A percentile compares a stretch with the other conserved stretches of the same genome.
These are phyloP conservation scores for Nothocercus julius DNA, from an alignment of 2,113 vertebrate genomes.

Conservation along the genomic window DNA sequence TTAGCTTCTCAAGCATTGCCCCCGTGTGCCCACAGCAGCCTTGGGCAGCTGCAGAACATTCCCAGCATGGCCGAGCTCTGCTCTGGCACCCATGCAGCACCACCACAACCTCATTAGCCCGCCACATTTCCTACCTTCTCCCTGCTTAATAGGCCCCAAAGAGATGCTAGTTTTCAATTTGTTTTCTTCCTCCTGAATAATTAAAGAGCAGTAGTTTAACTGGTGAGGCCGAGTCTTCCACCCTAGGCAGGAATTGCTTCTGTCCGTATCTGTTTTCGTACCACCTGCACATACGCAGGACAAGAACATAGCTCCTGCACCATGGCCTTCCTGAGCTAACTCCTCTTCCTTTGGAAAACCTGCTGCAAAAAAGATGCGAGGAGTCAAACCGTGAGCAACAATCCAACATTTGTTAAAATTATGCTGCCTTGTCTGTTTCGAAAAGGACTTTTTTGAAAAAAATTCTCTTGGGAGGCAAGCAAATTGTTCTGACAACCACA, in stretches of 20 bases:
- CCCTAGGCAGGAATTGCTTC: neutral
- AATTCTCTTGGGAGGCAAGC: neutral
- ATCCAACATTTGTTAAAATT: neutral
- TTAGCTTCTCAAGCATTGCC: neutral
- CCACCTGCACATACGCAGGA: neutral
- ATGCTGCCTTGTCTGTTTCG: neutral
- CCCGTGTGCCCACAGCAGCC: neutral
- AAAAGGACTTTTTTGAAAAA: neutral
- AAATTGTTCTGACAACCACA: neutral
- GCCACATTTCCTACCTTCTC: neutral
- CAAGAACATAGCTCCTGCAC: too few species aligned
- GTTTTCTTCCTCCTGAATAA: neutral
- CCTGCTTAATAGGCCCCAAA: neutral
- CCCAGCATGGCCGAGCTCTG: neutral
- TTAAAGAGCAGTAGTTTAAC: neutral
- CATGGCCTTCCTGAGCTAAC: neutral
- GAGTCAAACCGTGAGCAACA: neutral
- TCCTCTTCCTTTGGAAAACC: neutral
- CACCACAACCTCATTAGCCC: neutral
- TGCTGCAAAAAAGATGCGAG: neutral
- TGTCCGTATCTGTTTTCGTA: neutral
- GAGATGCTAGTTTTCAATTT: neutral
- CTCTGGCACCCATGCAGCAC: neutral
- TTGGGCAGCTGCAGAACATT: too few species aligned
- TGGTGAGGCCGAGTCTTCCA: neutral